These are phyloP conservation scores for Nowickia ferox DNA, from an alignment of 2,888 invertebrate species.

Conservation along the genomic window DNA sequence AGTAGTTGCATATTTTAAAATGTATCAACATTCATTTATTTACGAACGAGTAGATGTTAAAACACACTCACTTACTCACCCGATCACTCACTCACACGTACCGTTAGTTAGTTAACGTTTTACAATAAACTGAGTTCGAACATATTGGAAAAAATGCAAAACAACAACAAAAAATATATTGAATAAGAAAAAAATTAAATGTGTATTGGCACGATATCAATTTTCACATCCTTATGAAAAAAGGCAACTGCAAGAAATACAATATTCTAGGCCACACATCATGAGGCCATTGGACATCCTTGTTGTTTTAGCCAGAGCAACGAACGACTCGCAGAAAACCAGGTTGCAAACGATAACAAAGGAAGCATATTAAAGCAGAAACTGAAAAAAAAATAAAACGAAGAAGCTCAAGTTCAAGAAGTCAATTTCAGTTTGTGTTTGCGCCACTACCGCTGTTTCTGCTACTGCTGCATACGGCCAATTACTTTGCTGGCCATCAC, in stretches of 20 bases:
- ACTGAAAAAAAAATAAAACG: conserved; percentile 32
- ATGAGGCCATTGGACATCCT: conserved; percentile 60
- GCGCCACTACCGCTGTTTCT: conserved; percentile 11
- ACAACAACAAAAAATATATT: background rate
- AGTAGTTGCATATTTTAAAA: conserved; percentile 15
- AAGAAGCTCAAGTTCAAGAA: conserved; percentile 71
- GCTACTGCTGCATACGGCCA: conserved; percentile 5
- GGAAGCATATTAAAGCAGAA: conserved; percentile 43
- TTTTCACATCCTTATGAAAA: conserved; percentile 71
- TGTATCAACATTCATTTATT: conserved; percentile 22
- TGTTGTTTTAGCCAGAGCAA: conserved; percentile 39
- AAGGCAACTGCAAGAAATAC: conserved; percentile 64
- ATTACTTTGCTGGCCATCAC: conserved; percentile 27
- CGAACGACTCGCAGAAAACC: background rate
- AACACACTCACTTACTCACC: background rate
- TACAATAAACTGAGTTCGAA: conserved; percentile 43
- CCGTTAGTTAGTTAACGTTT: conserved; percentile 34
- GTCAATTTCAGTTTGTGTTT: conserved; percentile 62
- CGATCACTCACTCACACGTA: conserved; percentile 15
- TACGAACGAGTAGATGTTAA: conserved; percentile 9
- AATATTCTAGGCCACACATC: conserved; percentile 67
- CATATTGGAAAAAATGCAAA: conserved; percentile 39
- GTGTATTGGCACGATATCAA: conserved; percentile 60
- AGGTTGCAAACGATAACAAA: conserved; percentile 28
- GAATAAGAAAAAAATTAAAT: conserved; percentile 6